Conservation (phyloP, 2,113 vertebrate genomes). For the Prunella himalayana region DNA sequence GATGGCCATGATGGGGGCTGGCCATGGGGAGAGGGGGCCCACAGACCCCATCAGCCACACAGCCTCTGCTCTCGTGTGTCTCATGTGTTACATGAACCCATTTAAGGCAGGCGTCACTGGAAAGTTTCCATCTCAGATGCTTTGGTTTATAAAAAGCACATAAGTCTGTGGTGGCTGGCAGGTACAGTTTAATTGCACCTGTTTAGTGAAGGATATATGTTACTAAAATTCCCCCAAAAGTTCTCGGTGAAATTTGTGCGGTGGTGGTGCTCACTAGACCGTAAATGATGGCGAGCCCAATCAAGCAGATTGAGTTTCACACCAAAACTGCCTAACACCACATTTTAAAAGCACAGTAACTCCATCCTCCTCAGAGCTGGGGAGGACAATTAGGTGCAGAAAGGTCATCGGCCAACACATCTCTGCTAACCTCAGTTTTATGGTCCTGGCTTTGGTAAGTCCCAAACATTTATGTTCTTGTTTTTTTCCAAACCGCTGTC, state of each 20-base stretch:
- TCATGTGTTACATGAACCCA: rapidly evolving
- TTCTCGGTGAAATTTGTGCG: constrained; percentile 31
- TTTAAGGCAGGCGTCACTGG: rapidly evolving
- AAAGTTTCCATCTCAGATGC: not conserved
- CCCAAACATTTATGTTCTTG: constrained; percentile 60
- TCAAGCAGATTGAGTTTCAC: constrained; percentile 38
- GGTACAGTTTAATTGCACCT: constrained; percentile 9
- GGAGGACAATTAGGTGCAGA: not conserved
- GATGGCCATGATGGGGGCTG: not conserved
- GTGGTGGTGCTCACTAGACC: not conserved
- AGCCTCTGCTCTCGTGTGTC: rapidly evolving
- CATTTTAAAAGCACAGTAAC: not conserved
- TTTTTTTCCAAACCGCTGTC: constrained; percentile 14
- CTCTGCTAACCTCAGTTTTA: not conserved
- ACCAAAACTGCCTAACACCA: not conserved
- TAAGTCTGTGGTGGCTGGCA: not conserved
- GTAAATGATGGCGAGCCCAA: not conserved
- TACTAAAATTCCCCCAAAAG: constrained; percentile 72
- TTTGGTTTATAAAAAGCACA: not conserved
- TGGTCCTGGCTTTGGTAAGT: constrained; percentile 52
- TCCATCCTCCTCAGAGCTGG: not conserved
- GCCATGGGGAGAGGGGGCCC: not conserved
- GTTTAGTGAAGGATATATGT: not conserved
- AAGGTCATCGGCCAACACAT: not conserved
- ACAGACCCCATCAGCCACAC: not conserved